Percentiles rank a stretch among this genome's conserved stretches.
phyloP scores from a whole-genome alignment of 2,797 vertebrate species.

The Phoebastria nigripes region DNA sequence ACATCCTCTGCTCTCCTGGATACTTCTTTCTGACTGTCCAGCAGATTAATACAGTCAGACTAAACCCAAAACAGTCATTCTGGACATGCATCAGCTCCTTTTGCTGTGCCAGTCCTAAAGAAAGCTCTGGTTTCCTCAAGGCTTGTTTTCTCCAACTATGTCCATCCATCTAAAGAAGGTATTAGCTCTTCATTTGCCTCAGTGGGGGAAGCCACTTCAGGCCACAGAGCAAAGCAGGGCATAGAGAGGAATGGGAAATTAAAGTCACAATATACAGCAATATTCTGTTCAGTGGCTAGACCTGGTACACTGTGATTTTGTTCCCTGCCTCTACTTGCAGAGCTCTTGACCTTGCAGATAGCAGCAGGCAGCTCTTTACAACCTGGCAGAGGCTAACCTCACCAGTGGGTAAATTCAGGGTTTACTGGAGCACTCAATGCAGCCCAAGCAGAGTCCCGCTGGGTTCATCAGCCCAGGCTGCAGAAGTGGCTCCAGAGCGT shows the following conservation, averaged over 20 bases:
- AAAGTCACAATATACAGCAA: background rate
- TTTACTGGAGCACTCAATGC: background rate
- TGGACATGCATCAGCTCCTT: background rate
- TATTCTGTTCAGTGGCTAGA: background rate
- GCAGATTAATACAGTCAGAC: background rate
- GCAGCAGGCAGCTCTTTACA: background rate
- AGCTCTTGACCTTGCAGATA: background rate
- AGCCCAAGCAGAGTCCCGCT: background rate
- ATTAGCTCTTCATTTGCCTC: background rate
- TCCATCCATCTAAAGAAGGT: background rate
- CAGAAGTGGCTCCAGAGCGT: background rate
- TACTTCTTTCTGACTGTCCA: background rate
- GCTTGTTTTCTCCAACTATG: background rate
- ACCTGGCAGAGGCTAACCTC: background rate
- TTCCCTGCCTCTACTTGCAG: background rate
- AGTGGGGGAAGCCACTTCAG: background rate
- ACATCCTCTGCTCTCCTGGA: background rate
- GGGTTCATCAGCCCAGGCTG: background rate
- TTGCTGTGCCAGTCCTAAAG: background rate
- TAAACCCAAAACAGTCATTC: background rate
- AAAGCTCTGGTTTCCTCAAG: background rate
- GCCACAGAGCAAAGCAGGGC: background rate
- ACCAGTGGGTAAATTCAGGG: accelerated
- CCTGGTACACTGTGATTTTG: background rate
- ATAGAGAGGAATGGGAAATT: background rate